Base-by-base conservation (phyloP, 1,140 invertebrate genomes). In the Penaeus japonicus region DNA sequence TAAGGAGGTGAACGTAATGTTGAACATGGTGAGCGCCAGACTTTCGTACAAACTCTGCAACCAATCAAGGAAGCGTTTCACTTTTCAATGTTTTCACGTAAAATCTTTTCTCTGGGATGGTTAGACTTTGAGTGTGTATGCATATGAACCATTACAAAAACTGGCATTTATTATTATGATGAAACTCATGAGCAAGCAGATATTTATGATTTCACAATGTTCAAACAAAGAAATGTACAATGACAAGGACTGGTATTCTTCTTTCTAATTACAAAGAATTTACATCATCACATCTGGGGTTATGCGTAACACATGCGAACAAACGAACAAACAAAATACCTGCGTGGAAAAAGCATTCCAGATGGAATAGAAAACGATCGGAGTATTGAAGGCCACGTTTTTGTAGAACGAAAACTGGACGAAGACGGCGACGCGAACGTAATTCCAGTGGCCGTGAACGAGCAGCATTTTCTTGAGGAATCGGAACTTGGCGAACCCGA, bases 361-460 rank as follows among this genome's bases (percentile, higher is more conserved):
- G 91, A 93, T 92, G 54, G 91, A 91, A 91, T 90, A 93, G 89
- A 92, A 92, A 32, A 93, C 77, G 90, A 93, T 92, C 35, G 94
- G 94, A 3, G 93, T 93, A 70, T 96, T 95, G 77, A 96, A 95
- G 3, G 95, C 92, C 2, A 96, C 92, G 92, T 96, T 96, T 92
- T 98, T 98, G 92, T 97, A 98, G 92, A 97, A 97, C 92, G 97
- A 98, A 91, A 96, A 97, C 47, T 96, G 94, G 83, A 96, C 95
- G 89, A 97, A 93, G 15, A 94, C 94, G 1, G 96, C 94, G 12
- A 97, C 92, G 55, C 97, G 93, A 32, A 95, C 93, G 87, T 96
- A 96, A 90, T 95, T 96, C 94, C 95, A 96, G 91, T 96, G 95
- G 0, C 96, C 96, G 91, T 96, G 95, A 1, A 96, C 95, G 22